Evolutionary conservation across 2,888 invertebrate species (phyloP).

Genomic region (Caenorhabditis virilis): DNA sequence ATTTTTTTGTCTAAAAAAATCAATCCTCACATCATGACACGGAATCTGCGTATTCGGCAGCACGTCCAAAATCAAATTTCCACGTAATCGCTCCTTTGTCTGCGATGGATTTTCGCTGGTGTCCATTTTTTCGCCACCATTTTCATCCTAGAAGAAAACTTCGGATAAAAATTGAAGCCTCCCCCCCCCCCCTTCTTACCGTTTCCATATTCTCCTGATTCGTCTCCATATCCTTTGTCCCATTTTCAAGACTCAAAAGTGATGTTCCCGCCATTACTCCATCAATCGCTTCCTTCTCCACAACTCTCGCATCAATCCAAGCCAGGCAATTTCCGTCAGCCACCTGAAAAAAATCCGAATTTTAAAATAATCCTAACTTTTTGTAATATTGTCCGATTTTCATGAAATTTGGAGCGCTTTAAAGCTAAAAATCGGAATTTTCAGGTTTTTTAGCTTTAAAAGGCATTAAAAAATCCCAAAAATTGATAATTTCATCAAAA

Average conservation of each 20-base stretch:
- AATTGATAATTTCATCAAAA: too few species aligned
- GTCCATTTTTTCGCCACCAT: constrained; percentile 5
- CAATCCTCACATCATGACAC: constrained; percentile 72
- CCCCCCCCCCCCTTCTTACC: too few species aligned
- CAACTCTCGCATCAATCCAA: constrained; percentile 76
- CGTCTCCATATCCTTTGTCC: constrained; percentile 8
- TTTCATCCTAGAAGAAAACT: not conserved
- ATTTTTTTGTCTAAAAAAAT: not conserved
- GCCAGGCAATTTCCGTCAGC: constrained; percentile 88
- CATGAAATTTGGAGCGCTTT: too few species aligned
- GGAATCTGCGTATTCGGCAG: constrained; percentile 52
- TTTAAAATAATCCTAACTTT: too few species aligned
- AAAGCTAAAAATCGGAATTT: not conserved
- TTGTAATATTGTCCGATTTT: too few species aligned
- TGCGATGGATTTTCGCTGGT: not conserved
- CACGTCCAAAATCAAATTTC: constrained; percentile 55
- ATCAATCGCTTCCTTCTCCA: constrained; percentile 45
- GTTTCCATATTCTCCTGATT: not conserved
- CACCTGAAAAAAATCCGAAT: constrained; percentile 75
- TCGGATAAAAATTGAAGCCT: too few species aligned
- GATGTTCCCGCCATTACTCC: constrained; percentile 7
- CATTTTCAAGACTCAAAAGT: constrained; percentile 7
- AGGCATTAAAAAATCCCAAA: too few species aligned
- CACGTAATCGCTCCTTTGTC: constrained; percentile 38
- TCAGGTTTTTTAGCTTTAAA: too few species aligned